Percentiles rank a stretch among this genome's conserved stretches.
Evolutionary conservation across 2,888 invertebrate genomes (phyloP).

Genomic region (Phortica magna): DNA sequence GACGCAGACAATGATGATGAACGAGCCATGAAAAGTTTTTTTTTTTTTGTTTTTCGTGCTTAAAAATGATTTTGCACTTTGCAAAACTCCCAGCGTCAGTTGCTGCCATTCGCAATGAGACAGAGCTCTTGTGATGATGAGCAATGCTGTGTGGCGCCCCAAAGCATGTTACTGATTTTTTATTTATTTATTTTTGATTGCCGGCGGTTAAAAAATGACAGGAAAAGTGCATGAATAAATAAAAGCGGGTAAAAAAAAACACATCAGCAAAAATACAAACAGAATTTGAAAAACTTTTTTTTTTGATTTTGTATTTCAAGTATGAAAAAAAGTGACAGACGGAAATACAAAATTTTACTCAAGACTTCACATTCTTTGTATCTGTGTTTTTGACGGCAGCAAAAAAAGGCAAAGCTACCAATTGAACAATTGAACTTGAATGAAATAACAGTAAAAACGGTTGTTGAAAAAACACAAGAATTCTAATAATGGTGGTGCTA

Average conservation of each 20-base stretch:
- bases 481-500: neutral
- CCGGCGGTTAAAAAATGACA: constrained; percentile 20
- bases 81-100: constrained; percentile 8
- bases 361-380: neutral
- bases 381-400: neutral
- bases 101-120: constrained; percentile 17
- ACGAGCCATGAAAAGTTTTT: neutral
- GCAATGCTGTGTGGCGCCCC: neutral
- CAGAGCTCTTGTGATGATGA: constrained; percentile 19
- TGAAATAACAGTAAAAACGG: neutral
- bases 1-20: neutral
- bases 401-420: neutral
- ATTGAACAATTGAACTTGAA: neutral
- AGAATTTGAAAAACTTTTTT: neutral
- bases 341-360: constrained; percentile 18
- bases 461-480: neutral
- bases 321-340: constrained; percentile 14
- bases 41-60: too few relatives aligned
- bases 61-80: constrained; percentile 4
- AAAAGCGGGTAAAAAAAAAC: constrained; percentile 1
- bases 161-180: constrained; percentile 28
- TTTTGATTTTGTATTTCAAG: neutral
- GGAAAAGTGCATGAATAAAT: constrained; percentile 23
- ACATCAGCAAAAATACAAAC: neutral
- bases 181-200: constrained; percentile 31